Base-by-base conservation (phyloP, 2,113 vertebrate species). In the Grus americana region DNA sequence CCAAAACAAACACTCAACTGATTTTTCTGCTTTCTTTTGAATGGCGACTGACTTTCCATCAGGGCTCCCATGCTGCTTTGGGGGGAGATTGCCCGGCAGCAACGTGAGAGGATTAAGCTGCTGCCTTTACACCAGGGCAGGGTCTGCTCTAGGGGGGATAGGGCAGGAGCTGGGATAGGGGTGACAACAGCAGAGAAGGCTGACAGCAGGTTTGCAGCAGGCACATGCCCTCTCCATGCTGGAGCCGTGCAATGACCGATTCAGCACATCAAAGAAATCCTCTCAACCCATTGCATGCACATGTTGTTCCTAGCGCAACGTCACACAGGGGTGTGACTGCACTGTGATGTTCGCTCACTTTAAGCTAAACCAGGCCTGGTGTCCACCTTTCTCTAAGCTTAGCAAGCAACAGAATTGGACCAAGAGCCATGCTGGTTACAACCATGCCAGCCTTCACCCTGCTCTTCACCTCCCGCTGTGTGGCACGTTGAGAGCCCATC, bases 301-400 rank as follows among this genome's bases (percentile, higher is more conserved):
- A 1, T 27, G 2, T 24, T 52, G 9, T 1, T 81, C 82, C 55
- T 57, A 40, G 15, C 52, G 26, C 67, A 30, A 2, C 1, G 3
- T 75, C 88, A 65, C 58, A 15, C 2, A 15, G 65, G 23, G 65
- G 12, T 19, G 18, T 52, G 47, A 32, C 72, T 57, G 10, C 3
- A 3, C 58, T 84, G 67, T 65, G 63, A 70, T 17, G 12, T 30
- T 58, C 55, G 4, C 42, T 44, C 5, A 1, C 42, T 76, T 58
- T 34, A 9, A 70, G 59, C 38, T 67, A 81, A 74, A 24, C 22
- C 59, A 42, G 63, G 46, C 34, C 58, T 92, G 62, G 13, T n/a
- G 22, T 5, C 21, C 14, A 50, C 19, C 49, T 67, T 27, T 52
- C 6, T 6, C 50, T 50, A 59, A 24, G 23, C 23, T 47, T 82